phyloP scores from a whole-genome alignment of 2,113 vertebrate species.

The Rhynchopsitta pachyrhyncha region DNA sequence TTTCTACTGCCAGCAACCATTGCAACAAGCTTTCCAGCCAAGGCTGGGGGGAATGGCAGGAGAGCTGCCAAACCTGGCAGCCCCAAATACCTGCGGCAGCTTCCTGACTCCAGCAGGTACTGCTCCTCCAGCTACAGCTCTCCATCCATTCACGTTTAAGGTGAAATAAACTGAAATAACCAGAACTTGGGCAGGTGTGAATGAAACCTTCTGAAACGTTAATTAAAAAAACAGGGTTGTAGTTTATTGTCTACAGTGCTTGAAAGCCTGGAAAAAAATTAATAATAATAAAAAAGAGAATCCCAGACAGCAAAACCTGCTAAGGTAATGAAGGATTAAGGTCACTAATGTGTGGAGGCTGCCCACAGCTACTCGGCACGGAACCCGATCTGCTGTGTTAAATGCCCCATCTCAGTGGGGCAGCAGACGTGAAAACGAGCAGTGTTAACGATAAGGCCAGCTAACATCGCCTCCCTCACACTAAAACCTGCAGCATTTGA shows the following conservation, averaged over 20 bases:
- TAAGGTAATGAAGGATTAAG: constrained; percentile 7
- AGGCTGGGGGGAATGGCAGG: background rate
- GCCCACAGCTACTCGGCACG: constrained; percentile 16
- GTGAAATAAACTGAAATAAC: background rate
- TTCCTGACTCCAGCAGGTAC: background rate
- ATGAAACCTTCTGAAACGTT: background rate
- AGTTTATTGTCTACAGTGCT: background rate
- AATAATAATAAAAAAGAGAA: background rate
- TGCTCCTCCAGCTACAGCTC: background rate
- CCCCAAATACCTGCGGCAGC: background rate
- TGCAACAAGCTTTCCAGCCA: background rate
- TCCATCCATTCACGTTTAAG: accelerated
- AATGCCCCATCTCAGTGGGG: background rate
- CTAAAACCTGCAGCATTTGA: background rate
- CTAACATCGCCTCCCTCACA: background rate
- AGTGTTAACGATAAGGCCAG: background rate
- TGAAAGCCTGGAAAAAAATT: background rate
- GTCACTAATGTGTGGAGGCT: background rate
- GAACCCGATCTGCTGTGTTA: background rate
- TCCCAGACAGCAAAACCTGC: background rate
- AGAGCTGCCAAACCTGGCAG: background rate
- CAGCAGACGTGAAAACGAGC: background rate
- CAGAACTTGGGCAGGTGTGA: background rate
- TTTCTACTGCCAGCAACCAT: background rate
- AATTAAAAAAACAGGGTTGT: accelerated